Evolutionary conservation across 2,113 vertebrate species (phyloP).

Genomic region (Salminus brasiliensis): DNA sequence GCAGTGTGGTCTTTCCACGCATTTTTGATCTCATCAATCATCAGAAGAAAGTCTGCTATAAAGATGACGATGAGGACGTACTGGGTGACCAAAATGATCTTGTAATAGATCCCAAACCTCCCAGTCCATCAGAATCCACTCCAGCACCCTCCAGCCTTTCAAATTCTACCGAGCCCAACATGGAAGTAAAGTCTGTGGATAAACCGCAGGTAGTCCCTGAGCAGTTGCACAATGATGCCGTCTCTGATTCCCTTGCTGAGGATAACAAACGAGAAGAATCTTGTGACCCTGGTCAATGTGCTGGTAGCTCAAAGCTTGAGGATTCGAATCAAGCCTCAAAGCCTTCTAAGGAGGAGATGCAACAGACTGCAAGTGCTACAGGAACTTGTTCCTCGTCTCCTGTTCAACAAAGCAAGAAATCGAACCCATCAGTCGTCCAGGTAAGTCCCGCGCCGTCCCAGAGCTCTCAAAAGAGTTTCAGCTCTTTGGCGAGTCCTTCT

Average conservation of each 20-base stretch:
- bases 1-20: constrained; percentile 85
- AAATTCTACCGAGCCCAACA: constrained; percentile 32
- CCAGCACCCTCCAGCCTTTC: constrained; percentile 67
- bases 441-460: constrained; percentile 79
- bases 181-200: constrained; percentile 34
- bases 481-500: constrained; percentile 77
- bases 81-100: constrained; percentile 91
- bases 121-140: constrained; percentile 82
- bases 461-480: constrained; percentile 78
- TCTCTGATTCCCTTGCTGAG: constrained; percentile 7
- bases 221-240: not conserved
- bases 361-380: constrained; percentile 74
- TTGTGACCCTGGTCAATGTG: constrained; percentile 10
- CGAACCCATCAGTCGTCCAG: constrained; percentile 70
- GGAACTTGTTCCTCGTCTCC: constrained; percentile 71
- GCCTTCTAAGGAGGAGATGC: constrained; percentile 73
- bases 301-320: constrained; percentile 57
- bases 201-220: constrained; percentile 37
- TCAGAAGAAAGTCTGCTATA: constrained; percentile 87
- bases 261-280: constrained; percentile 29
- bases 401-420: constrained; percentile 73
- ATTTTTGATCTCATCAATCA: constrained; percentile 89
- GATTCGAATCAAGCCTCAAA: constrained; percentile 56
- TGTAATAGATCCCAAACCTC: constrained; percentile 87
- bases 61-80: constrained; percentile 88